phyloP scores from a whole-genome alignment of 2,888 invertebrate genomes.

The Dichetophora obliterata region DNA sequence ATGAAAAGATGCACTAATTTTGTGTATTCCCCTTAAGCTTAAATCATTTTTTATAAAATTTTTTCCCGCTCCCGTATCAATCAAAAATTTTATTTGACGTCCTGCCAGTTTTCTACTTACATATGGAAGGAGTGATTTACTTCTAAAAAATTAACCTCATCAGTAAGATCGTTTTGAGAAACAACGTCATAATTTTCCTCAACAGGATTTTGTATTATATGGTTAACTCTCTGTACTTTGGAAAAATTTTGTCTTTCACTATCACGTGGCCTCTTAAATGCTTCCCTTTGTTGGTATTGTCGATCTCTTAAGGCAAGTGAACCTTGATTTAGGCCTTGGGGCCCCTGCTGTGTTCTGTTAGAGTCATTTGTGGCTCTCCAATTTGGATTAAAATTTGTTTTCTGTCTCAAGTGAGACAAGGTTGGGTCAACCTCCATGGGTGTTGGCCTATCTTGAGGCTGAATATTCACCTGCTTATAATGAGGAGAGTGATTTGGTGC shows the following conservation, averaged over 20 bases:
- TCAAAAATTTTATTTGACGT: slow-evolving; percentile 37
- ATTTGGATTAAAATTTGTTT: no score
- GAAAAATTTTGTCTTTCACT: no score
- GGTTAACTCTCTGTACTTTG: background rate
- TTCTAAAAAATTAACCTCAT: slow-evolving; percentile 45
- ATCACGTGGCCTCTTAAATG: background rate
- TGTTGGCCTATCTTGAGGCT: background rate
- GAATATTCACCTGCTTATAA: background rate
- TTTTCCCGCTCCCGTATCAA: slow-evolving; percentile 45
- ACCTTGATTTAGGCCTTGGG: background rate
- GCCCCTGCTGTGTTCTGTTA: no score
- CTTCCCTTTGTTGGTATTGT: background rate
- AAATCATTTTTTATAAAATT: slow-evolving; percentile 40
- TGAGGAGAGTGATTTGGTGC: background rate
- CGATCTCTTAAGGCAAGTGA: background rate
- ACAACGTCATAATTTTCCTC: background rate
- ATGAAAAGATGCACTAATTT: no score
- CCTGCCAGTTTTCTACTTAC: slow-evolving; percentile 40
- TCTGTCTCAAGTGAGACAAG: no score
- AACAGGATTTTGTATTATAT: background rate
- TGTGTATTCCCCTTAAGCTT: no score
- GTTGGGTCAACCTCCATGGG: background rate
- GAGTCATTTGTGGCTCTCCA: no score
- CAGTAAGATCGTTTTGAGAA: background rate
- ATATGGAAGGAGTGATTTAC: slow-evolving; percentile 39